Percentiles rank a stretch among this genome's conserved stretches.
phyloP scores from a whole-genome alignment of 2,888 invertebrate genomes.

The Ochropacha duplaris region DNA sequence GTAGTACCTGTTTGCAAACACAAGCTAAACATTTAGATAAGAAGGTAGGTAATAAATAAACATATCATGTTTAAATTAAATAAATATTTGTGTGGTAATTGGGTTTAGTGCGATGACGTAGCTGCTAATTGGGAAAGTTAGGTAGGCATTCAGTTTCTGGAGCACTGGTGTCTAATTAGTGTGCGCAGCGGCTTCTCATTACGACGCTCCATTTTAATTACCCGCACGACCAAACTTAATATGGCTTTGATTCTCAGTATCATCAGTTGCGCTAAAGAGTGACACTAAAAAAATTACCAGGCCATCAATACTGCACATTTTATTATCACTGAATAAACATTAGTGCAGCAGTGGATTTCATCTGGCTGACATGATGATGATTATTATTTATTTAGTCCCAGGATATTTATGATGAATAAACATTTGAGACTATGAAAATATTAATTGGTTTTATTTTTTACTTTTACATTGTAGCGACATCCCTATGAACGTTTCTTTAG shows the following conservation, averaged over 20 bases:
- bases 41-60: not conserved
- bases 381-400: too few species aligned
- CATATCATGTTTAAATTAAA: conserved; percentile 11
- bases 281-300: not conserved
- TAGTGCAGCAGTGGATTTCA: too few species aligned
- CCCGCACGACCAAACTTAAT: conserved; percentile 58
- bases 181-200: conserved; percentile 61
- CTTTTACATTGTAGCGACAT: too few species aligned
- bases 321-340: too few species aligned
- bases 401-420: too few species aligned
- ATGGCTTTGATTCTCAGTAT: conserved; percentile 44
- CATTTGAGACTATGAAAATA: too few species aligned
- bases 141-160: conserved; percentile 63
- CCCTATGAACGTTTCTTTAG: too few species aligned
- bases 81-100: conserved; percentile 40
- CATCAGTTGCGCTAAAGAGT: conserved; percentile 21
- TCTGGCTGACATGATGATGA: too few species aligned
- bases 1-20: too few species aligned
- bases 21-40: not conserved
- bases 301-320: not conserved
- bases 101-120: conserved; percentile 41
- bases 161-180: conserved; percentile 67
- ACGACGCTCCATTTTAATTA: conserved; percentile 63
- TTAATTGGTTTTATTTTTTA: too few species aligned
- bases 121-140: conserved; percentile 67